phyloP scores from a whole-genome alignment of 2,797 vertebrate species.

The Benthosema pterotum region DNA sequence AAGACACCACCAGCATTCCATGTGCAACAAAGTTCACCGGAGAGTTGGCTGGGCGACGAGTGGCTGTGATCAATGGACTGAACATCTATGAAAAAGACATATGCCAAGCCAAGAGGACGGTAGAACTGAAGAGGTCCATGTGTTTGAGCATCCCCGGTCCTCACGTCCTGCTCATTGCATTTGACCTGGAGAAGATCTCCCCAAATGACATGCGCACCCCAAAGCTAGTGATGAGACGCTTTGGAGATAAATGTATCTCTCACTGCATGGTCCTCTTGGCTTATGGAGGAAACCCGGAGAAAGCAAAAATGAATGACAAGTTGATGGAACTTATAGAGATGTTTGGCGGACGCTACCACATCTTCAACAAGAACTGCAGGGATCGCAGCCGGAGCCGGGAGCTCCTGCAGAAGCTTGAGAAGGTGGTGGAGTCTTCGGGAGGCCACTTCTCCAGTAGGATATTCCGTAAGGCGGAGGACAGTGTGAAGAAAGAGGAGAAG shows the following conservation, averaged over 20 bases:
- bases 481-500: conserved; percentile 73
- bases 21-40: conserved; percentile 66
- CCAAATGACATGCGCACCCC: conserved; percentile 64
- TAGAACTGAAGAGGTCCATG: conserved; percentile 75
- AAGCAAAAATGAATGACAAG: conserved; percentile 47
- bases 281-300: conserved; percentile 61
- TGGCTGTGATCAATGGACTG: conserved; percentile 73
- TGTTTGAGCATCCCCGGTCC: conserved; percentile 79
- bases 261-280: conserved; percentile 75
- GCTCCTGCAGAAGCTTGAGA: conserved; percentile 75
- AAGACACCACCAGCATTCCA: conserved; percentile 58
- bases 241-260: conserved; percentile 66
- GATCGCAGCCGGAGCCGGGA: conserved; percentile 61
- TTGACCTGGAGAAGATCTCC: conserved; percentile 77
- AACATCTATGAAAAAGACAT: conserved; percentile 77
- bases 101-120: conserved; percentile 66
- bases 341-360: conserved; percentile 71
- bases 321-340: conserved; percentile 71
- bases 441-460: conserved; percentile 68
- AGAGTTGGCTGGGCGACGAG: conserved; percentile 67
- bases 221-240: conserved; percentile 66
- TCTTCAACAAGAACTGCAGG: conserved; percentile 75
- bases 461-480: conserved; percentile 73
- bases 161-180: conserved; percentile 78
- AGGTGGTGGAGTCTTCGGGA: conserved; percentile 64